Evolutionary conservation across 2,888 invertebrate species (phyloP), one percentile per base, ranked within the genome.

Genomic region (Trachelus tabidus): DNA sequence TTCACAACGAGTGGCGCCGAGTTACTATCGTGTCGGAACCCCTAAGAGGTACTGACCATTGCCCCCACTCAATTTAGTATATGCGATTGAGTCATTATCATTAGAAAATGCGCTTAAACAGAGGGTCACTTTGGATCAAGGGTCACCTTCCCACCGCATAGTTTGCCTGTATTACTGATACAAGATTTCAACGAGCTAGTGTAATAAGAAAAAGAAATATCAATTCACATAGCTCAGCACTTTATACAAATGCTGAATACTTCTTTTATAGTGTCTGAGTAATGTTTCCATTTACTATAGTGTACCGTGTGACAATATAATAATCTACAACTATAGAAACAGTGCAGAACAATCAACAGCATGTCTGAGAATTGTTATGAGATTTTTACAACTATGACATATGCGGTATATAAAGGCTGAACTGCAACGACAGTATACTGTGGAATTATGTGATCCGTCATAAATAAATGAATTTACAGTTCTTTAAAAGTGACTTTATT

Each of bases 111-210:
- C 73, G 35, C 68, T 74, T 74, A 77, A 77, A 77, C 69, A 77
- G 79, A 56, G 80, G 81, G 79, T 81, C 79, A 81, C 77, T 34
- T 78, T 68, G 77, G 80, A 80, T 81, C 82, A 82, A 80, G 82
- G 83, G 83, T 81, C 82, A 83, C 74, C 77, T 75, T 73, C 69
- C 75, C 71, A 77, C 80, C 77, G 78, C 77, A 75, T 75, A 68
- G 71, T 75, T n/a, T 68, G 71, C 68, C 80, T 76, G 68, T 75
- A 69, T 73, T 76, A 75, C 34, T 69, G 76, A 80, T 81, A 79
- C 73, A 73, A 79, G 40, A 78, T 77, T 73, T 78, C 68, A 34
- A 33, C 34, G 34, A 23, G 2, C 9, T 56, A 56, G 56, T 6
- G 33, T 75, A 40, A 73, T 75, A 76, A 75, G 12, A 4, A n/a